Base-by-base conservation (phyloP, 2,113 vertebrate genomes). In the Thomomys bottae region DNA sequence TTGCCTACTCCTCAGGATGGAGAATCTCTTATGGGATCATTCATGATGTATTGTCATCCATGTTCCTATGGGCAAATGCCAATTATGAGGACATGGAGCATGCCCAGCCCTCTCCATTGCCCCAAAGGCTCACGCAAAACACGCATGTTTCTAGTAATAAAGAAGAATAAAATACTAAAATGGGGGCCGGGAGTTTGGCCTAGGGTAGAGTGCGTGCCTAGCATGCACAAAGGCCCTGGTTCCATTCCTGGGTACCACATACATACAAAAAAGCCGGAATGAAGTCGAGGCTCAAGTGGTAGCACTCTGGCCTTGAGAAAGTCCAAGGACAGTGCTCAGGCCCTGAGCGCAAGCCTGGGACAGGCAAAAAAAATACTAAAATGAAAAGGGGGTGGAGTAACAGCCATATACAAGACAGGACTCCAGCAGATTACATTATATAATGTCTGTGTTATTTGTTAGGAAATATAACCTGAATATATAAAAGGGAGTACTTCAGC, bases 391-490 rank as follows among this genome's bases (percentile, higher is more conserved):
- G 28, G 10, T 30, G 26, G 76, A 26, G 24, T 67, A 30, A 57
- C 18, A 66, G 15, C 11, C n/a, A 71, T 3, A 61, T 26, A 18
- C 73, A 49, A 78, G 12, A 12, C 49, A 81, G 70, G 3, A 71
- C 23, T 32, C n/a, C 34, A 11, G 38, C 67, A 82, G 57, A 70
- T 84, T 67, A 84, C 23, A 42, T 20, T 63, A 89, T 18, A 18
- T 14, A 42, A 40, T 90, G 78, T 6, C 26, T 91, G 11, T 9
- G 17, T 84, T 34, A 81, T 77, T 73, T 84, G 8, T 78, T 81
- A 67, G 78, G 71, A 80, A 81, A 68, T 72, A 30, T 63, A 79
- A 80, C 88, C 85, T 84, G 54, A 84, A 63, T 45, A 83, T 36
- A 5, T 84, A 3, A 40, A 59, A 78, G 88, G 38, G 11, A 4